Evolutionary conservation across 1,140 invertebrate genomes (phyloP), one percentile per base, ranked within the genome.

Genomic region (Lysiphlebus fabarum): DNA sequence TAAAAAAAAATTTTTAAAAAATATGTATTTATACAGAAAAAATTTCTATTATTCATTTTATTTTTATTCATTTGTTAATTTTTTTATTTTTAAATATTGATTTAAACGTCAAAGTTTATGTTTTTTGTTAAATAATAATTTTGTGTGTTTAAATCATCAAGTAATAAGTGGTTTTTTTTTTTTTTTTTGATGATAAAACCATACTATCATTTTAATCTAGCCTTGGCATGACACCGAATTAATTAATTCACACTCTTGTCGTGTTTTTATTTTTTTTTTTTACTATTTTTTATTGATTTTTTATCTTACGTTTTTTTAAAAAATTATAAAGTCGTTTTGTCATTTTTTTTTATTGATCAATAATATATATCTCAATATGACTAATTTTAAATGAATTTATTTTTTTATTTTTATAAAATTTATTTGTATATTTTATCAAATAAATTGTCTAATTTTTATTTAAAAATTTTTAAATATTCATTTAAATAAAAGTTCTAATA

Each of bases 201-300:
- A 54, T 54, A 61, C 62, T 69, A 64, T 69, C 67, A 54, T 65
- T 70, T 72, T 69, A 70, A 70, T 63, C 53, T 49, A 63, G 61
- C 58, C 62, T 64, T 64, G 63, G 54, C 43, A 34, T 50, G 53
- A 64, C 44, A 26, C 10, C 26, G 41, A 34, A 58, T 58, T 51
- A 58, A 58, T 58, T 58, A 58, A 58, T 58, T 44, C 53, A 41
- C 56, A 26, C 37, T 12, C 50, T 41, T 33, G 37, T 11, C 40
- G 12, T 5, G 14, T 47, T 51, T 9, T 53, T 10, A 38, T 17
- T 49, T 49, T 26, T 41, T 49, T 41, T 49, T 34, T 41, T 17
- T 11, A 44, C 12, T n/a, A 47, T 9, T 40, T n/a, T 47, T 7
- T 17, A 47, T n/a, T 14, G 7, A 47, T 47, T 14, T 47, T 7